Base-by-base conservation (phyloP, 2,888 invertebrate genomes). In the Bombyx huttoni region DNA sequence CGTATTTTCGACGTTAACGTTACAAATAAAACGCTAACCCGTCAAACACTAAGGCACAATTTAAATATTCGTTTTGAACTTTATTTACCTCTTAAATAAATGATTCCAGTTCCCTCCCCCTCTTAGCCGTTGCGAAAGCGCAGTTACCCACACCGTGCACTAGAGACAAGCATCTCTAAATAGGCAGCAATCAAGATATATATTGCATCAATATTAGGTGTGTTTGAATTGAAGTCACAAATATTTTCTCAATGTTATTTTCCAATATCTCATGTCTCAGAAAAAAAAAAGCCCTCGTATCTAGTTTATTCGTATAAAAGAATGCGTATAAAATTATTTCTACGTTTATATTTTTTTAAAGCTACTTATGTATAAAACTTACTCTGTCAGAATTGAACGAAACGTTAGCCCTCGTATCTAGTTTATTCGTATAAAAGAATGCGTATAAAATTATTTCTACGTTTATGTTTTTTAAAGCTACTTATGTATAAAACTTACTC, bases 41-140 rank as follows among this genome's bases (percentile, higher is more conserved):
- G 75, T 76, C 75, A 71, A 68, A 75, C 82, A 80, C 86, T 87
- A 88, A 88, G 87, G 87, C 87, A 88, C 87, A 85, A 86, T 87
- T 84, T 82, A 78, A 81, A 76, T 81, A 81, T 85, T 71, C 75
- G 71, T 68, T 85, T 87, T 87, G 86, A 85, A 87, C 84, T 86
- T 83, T 79, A 78, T 81, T 79, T 75, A 73, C 77, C 58, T 73
- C 77, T 81, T 76, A 84, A 75, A 78, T 72, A 84, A 84, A 79
- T 64, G 66, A 78, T 72, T 78, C 76, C 74, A 79, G 79, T 77
- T 78, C 76, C 75, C 73, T 72, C 69, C 64, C 63, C 65, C 40
- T 40, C 40, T 40, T 40, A 40, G 8, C 40, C 40, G 7, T 12
- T 10, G 40, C 40, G 12, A 12, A 10, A 10, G 40, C 12, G 24